A percentile compares a stretch with the other conserved stretches of the same genome.
These are phyloP conservation scores for Ornithoptera priamus DNA, from an alignment of 2,888 invertebrate genomes.

Conservation along the genomic window DNA sequence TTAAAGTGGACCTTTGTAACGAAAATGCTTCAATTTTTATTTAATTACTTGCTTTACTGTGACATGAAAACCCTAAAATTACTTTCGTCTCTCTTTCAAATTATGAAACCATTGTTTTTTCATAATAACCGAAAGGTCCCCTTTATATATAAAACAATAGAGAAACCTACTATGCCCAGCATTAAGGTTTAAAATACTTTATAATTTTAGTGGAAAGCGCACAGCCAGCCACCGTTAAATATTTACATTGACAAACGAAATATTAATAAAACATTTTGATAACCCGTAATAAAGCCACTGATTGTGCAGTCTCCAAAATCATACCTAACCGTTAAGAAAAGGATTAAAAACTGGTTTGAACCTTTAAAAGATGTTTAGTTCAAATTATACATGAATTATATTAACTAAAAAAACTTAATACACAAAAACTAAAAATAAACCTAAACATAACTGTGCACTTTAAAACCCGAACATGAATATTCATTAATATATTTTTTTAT, in stretches of 20 bases:
- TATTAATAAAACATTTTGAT: slow-evolving; percentile 23
- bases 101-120: too few species aligned
- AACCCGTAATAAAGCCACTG: slow-evolving; percentile 19
- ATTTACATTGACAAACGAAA: slow-evolving; percentile 13
- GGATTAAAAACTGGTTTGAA: not conserved
- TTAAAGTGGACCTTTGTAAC: too few species aligned
- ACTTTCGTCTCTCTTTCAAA: too few species aligned
- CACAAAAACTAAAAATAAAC: not conserved
- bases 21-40: too few species aligned
- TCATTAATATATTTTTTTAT: too few species aligned
- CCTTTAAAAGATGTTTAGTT: not conserved
- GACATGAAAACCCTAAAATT: too few species aligned
- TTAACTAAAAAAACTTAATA: not conserved
- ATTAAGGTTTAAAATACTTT: not conserved
- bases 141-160: not conserved
- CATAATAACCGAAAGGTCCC: not conserved
- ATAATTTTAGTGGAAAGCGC: not conserved
- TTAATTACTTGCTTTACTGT: too few species aligned
- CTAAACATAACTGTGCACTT: too few species aligned
- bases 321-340: not conserved
- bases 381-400: not conserved
- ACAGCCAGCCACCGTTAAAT: slow-evolving; percentile 1
- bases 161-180: not conserved
- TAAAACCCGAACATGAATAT: too few species aligned
- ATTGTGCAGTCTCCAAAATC: slow-evolving; percentile 1